These are phyloP conservation scores for Drosophila kurseongensis DNA, from an alignment of 1,140 invertebrate genomes.

Conservation along the genomic window DNA sequence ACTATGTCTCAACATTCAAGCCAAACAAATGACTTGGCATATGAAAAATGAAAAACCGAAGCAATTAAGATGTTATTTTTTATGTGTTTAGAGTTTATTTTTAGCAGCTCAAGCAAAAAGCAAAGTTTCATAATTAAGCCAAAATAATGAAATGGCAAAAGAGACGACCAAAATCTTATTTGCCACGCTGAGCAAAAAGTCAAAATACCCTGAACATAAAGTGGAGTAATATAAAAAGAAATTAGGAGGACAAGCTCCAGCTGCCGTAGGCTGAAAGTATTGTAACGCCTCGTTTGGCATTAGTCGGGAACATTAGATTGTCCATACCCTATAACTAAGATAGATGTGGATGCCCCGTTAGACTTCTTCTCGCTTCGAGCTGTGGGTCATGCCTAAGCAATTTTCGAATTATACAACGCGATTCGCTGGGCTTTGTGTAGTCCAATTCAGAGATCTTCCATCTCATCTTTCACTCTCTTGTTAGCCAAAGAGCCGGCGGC, in stretches of 20 bases:
- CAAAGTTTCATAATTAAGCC: conserved; percentile 41
- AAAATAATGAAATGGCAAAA: conserved; percentile 34
- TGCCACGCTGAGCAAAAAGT: conserved; percentile 10
- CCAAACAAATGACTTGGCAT: conserved; percentile 48
- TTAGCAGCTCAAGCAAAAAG: conserved; percentile 25
- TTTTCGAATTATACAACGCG: conserved; percentile 25
- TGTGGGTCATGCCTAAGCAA: conserved; percentile 48
- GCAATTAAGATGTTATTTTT: conserved; percentile 44
- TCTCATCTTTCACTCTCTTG: conserved; percentile 34
- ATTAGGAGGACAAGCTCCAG: conserved; percentile 18
- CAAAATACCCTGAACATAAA: conserved; percentile 3
- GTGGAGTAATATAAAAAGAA: conserved; percentile 4
- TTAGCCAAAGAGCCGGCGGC: conserved; percentile 46
- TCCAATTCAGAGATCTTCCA: conserved; percentile 6
- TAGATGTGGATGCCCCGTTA: conserved; percentile 29
- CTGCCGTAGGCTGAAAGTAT: conserved; percentile 3
- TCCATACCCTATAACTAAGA: conserved; percentile 18
- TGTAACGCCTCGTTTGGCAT: conserved; percentile 48
- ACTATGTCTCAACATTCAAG: conserved; percentile 2
- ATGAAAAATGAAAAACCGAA: conserved; percentile 17
- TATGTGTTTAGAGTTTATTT: conserved; percentile 30
- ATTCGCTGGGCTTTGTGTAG: conserved; percentile 8
- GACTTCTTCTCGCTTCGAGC: conserved; percentile 12
- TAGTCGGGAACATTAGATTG: conserved; percentile 22
- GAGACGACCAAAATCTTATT: conserved; percentile 18